These are phyloP conservation scores for Fissipunctia ypsillon DNA, from an alignment of 2,888 invertebrate genomes.

Conservation along the genomic window DNA sequence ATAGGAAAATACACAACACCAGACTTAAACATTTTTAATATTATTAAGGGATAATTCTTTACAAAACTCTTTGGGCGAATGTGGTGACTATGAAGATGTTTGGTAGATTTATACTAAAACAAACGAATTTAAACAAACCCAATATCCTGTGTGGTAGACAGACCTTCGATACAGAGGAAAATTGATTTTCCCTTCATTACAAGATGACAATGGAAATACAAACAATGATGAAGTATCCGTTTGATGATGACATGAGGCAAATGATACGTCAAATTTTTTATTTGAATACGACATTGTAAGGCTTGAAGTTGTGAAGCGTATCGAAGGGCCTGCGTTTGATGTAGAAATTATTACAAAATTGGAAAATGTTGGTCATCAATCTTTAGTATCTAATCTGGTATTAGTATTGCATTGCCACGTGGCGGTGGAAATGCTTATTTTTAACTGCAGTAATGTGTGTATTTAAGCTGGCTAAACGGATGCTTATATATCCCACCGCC, in stretches of 20 bases:
- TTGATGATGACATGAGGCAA: conserved; percentile 13
- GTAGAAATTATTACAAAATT: background rate
- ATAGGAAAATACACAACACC: conserved; percentile 8
- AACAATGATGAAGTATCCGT: conserved; percentile 42
- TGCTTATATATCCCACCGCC: too few relatives aligned
- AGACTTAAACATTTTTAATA: conserved; percentile 48
- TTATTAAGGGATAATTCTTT: conserved; percentile 16
- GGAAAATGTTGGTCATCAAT: background rate
- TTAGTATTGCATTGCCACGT: background rate
- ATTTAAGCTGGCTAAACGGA: too few relatives aligned
- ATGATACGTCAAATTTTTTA: conserved; percentile 11
- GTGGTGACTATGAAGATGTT: conserved; percentile 11
- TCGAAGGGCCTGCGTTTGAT: background rate
- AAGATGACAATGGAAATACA: conserved; percentile 51
- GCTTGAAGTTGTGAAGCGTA: background rate
- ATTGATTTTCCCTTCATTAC: conserved; percentile 54
- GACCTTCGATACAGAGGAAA: conserved; percentile 53
- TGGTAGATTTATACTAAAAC: conserved; percentile 59
- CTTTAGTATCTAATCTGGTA: background rate
- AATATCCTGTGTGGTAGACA: conserved; percentile 64
- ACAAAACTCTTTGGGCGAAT: conserved; percentile 29
- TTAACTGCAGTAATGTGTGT: too few relatives aligned
- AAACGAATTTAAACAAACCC: conserved; percentile 45
- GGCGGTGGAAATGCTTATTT: too few relatives aligned
- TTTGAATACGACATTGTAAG: conserved; percentile 5